Conservation (phyloP, 2,888 invertebrate species). For the Apotomis turbidana region DNA sequence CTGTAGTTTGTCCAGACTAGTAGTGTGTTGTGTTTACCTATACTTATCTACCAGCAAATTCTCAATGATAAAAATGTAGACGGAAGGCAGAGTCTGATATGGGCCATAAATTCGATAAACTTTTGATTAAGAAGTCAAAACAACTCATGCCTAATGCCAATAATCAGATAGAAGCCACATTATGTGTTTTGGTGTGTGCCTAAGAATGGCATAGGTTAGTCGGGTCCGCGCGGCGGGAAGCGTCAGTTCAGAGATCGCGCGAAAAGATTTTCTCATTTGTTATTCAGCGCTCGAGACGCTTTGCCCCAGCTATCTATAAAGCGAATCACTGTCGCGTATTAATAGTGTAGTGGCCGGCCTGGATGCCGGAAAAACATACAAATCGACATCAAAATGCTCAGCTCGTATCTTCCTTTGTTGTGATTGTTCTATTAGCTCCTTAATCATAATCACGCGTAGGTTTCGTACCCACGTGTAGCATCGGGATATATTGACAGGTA, state of each 20-base stretch:
- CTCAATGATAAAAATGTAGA: conserved; percentile 1
- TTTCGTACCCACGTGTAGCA: not conserved
- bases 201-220: conserved; percentile 32
- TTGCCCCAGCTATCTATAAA: conserved; percentile 65
- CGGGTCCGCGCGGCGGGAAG: conserved; percentile 31
- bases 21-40: no score
- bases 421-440: conserved; percentile 19
- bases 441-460: conserved; percentile 10
- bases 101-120: conserved; percentile 25
- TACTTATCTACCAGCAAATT: not conserved
- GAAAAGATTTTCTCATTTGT: conserved; percentile 75
- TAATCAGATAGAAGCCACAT: conserved; percentile 18
- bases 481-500: conserved; percentile 10
- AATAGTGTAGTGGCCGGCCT: conserved; percentile 64
- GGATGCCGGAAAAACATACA: conserved; percentile 58
- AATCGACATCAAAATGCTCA: conserved; percentile 41
- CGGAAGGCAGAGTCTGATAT: not conserved
- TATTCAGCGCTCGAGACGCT: conserved; percentile 66
- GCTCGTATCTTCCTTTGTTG: conserved; percentile 21
- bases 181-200: conserved; percentile 27
- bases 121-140: conserved; percentile 28
- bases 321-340: conserved; percentile 57
- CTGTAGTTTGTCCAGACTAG: no score
- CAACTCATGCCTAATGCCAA: conserved; percentile 28
- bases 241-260: conserved; percentile 54